Percentiles rank a stretch among this genome's conserved stretches.
These are phyloP conservation scores for Leucosticte australis DNA, from an alignment of 2,113 vertebrate species.

Conservation along the genomic window DNA sequence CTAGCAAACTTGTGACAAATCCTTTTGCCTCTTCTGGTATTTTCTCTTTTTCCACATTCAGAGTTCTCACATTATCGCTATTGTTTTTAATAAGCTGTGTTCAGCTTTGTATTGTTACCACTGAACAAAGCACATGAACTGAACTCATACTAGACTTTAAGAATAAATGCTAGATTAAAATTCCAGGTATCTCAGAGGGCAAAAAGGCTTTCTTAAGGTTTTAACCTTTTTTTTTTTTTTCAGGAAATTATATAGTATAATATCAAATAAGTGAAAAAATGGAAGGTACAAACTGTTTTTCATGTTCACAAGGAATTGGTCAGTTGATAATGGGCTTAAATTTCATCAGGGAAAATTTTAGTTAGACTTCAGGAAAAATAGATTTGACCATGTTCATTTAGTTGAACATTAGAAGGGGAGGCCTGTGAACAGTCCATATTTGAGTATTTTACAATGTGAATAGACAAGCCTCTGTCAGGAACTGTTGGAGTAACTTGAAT, in stretches of 20 bases:
- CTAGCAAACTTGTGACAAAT: neutral
- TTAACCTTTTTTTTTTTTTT: neutral
- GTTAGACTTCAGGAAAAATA: neutral
- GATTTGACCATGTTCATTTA: neutral
- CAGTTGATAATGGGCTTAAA: neutral
- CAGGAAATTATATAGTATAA: neutral
- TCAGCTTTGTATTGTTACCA: neutral
- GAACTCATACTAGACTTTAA: neutral
- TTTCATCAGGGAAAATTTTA: neutral
- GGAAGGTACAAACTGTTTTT: neutral
- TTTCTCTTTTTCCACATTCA: neutral
- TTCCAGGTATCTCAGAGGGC: neutral
- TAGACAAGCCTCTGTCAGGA: neutral
- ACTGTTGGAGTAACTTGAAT: neutral
- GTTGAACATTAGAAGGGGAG: neutral
- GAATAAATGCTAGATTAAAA: neutral
- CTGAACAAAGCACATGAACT: neutral
- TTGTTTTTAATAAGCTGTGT: neutral
- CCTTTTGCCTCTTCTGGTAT: neutral
- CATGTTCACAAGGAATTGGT: neutral
- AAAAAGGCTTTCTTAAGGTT: neutral
- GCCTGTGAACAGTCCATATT: neutral
- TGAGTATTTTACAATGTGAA: neutral
- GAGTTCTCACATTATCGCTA: accelerated
- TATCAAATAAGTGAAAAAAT: neutral